Conservation (phyloP, 2,797 vertebrate genomes). For the Manis javanica region DNA sequence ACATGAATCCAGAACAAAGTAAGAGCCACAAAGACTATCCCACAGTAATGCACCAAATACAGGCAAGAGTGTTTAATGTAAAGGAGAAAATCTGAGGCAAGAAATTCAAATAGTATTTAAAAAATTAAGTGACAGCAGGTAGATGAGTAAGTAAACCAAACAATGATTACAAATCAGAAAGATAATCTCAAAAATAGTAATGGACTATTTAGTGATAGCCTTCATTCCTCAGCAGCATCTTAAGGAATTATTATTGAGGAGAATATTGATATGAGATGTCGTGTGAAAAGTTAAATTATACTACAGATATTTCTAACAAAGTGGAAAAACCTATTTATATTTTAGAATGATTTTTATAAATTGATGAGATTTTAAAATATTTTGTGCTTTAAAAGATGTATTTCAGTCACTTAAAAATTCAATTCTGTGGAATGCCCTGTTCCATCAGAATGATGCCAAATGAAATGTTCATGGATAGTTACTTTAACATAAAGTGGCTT, state of each 20-base stretch:
- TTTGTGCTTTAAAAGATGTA: neutral
- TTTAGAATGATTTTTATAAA: neutral
- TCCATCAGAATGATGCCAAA: neutral
- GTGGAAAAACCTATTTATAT: neutral
- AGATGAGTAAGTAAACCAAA: neutral
- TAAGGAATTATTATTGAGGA: neutral
- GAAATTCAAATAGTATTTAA: neutral
- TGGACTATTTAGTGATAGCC: neutral
- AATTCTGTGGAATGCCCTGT: neutral
- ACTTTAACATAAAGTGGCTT: neutral
- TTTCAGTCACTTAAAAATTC: neutral
- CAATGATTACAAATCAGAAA: neutral
- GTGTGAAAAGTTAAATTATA: neutral
- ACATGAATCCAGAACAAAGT: neutral
- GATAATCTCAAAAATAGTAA: neutral
- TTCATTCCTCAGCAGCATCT: neutral
- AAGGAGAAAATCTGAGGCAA: neutral
- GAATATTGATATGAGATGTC: neutral
- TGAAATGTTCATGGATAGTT: neutral
- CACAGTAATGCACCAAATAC: neutral
- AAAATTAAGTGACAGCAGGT: neutral
- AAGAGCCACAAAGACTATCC: neutral
- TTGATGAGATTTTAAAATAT: neutral
- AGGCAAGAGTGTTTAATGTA: neutral
- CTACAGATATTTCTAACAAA: neutral